These are phyloP conservation scores for Sabatieria punctata DNA, from an alignment of 2,888 invertebrate species.

Conservation along the genomic window DNA sequence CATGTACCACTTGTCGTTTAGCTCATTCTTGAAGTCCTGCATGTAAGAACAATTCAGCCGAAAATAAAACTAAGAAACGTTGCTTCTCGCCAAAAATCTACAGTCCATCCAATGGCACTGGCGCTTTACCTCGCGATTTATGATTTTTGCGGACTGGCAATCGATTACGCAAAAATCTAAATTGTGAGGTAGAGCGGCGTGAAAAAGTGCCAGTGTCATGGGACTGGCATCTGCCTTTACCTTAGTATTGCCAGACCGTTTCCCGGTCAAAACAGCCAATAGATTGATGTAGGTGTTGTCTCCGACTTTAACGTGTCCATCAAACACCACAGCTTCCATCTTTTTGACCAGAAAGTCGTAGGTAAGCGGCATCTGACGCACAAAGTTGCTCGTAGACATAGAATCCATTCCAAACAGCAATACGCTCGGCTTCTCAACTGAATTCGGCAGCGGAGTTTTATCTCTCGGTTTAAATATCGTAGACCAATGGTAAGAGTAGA, in stretches of 20 bases:
- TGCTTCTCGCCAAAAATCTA: too few relatives aligned
- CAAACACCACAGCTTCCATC: slow-evolving; percentile 17
- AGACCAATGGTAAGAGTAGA: not conserved
- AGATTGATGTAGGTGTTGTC: slow-evolving; percentile 34
- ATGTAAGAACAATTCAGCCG: too few relatives aligned
- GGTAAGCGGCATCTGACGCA: slow-evolving; percentile 28
- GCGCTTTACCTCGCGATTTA: too few relatives aligned
- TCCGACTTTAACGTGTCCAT: slow-evolving; percentile 31
- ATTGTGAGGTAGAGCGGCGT: not conserved
- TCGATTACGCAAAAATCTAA: too few relatives aligned
- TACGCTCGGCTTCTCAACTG: slow-evolving; percentile 13
- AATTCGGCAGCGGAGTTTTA: not conserved
- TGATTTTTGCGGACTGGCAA: too few relatives aligned
- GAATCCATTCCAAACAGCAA: slow-evolving; percentile 34
- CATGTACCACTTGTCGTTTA: slow-evolving; percentile 17
- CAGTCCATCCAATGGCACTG: too few relatives aligned
- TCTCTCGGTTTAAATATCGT: not conserved
- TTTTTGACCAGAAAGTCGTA: slow-evolving; percentile 15
- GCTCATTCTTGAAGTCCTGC: slow-evolving; percentile 17
- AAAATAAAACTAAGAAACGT: too few relatives aligned
- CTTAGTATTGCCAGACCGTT: slow-evolving; percentile 21
- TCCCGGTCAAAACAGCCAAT: slow-evolving; percentile 30
- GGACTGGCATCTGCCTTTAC: slow-evolving; percentile 8
- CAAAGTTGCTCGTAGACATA: slow-evolving; percentile 31
- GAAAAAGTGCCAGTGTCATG: too few relatives aligned